phyloP scores from a whole-genome alignment of 35 echinoderm and acorn worm genomes.

The Heliocidaris tuberculata region DNA sequence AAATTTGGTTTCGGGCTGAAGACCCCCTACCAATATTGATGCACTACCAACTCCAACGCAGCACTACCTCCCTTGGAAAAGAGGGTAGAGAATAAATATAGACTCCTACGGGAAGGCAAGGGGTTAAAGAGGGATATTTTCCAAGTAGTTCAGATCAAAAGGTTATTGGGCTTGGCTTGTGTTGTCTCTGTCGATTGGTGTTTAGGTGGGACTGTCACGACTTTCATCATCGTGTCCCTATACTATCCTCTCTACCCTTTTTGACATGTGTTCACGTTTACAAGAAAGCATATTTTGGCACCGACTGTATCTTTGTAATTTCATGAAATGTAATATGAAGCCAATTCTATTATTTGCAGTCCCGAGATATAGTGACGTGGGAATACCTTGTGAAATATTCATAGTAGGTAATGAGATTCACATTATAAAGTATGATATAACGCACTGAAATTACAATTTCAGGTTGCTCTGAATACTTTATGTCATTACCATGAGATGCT shows the following conservation, averaged over 20 bases:
- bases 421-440: no score
- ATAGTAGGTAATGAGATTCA: not conserved
- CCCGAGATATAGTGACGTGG: not conserved
- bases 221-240: not conserved
- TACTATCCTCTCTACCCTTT: not conserved
- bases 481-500: no score
- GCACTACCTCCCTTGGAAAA: not conserved
- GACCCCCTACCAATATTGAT: slow-evolving; percentile 9
- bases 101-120: not conserved
- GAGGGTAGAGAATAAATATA: not conserved
- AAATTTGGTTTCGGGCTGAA: not conserved
- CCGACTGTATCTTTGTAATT: no score
- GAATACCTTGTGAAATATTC: not conserved
- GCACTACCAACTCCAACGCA: not conserved
- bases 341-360: not conserved
- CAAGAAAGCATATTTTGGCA: not conserved
- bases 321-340: no score
- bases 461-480: no score
- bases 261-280: not conserved
- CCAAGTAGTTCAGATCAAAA: not conserved
- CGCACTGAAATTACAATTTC: no score
- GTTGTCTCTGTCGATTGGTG: slow-evolving; percentile 1
- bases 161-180: not conserved
- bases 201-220: not conserved
- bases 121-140: not conserved